Evolutionary conservation across 2,797 vertebrate species (phyloP).

Genomic region (Petrocephalus sullivani): DNA sequence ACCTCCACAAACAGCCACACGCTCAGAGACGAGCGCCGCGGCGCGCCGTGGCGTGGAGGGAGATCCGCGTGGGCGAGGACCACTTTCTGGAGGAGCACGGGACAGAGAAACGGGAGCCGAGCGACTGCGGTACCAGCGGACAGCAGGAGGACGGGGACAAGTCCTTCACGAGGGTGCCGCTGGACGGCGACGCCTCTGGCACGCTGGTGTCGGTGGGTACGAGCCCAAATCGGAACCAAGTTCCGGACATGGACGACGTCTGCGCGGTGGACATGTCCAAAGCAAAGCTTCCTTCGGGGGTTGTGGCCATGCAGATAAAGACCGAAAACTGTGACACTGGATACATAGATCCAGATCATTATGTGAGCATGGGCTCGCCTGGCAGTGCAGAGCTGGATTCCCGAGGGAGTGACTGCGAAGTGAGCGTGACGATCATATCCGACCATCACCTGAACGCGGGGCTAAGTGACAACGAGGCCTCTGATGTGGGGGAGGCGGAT

Average conservation of each 20-base stretch:
- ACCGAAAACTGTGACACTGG: conserved; percentile 37
- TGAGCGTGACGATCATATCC: conserved; percentile 47
- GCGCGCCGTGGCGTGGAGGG: not conserved
- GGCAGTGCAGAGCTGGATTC: conserved; percentile 27
- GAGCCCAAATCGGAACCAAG: conserved; percentile 40
- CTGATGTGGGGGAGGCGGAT: conserved; percentile 30
- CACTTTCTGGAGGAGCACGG: not conserved
- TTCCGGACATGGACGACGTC: conserved; percentile 42
- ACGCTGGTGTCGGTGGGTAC: not conserved
- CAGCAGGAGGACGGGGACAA: not conserved
- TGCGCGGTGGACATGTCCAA: conserved; percentile 55
- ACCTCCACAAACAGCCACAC: not conserved
- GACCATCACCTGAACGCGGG: conserved; percentile 31
- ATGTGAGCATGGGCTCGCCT: conserved; percentile 14
- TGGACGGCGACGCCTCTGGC: conserved; percentile 14
- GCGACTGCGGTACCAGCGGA: not conserved
- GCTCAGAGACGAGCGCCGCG: not conserved
- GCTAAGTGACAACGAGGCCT: conserved; percentile 35
- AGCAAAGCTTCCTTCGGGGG: conserved; percentile 38
- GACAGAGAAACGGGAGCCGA: not conserved
- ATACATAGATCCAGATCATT: conserved; percentile 28
- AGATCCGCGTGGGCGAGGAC: not conserved
- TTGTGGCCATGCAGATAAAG: conserved; percentile 42
- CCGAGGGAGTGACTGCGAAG: conserved; percentile 31
- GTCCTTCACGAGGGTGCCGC: not conserved